A percentile compares a stretch with the other conserved stretches of the same genome.
These are phyloP conservation scores for Isurus oxyrinchus DNA, from an alignment of 2,113 vertebrate genomes.

Conservation along the genomic window DNA sequence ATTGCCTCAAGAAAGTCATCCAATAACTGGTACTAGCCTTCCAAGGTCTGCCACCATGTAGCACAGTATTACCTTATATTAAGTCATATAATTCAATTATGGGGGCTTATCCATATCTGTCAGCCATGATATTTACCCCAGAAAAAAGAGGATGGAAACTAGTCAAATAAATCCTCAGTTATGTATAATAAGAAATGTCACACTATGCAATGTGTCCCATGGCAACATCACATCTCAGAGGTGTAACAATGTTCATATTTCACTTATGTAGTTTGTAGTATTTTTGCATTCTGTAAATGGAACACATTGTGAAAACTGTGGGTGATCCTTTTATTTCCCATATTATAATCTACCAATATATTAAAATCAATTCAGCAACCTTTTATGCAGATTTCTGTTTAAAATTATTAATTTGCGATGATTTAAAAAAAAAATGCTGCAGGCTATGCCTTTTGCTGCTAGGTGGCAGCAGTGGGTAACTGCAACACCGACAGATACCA, in stretches of 20 bases:
- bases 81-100: not conserved
- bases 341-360: not conserved
- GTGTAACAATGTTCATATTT: not conserved
- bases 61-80: not conserved
- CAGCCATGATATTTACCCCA: not conserved
- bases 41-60: not conserved
- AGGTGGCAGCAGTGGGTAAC: slow-evolving; percentile 75
- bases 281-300: not conserved
- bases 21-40: not conserved
- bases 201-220: not conserved
- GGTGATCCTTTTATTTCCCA: not conserved
- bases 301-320: no score
- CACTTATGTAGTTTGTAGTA: not conserved
- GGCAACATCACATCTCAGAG: not conserved
- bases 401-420: not conserved
- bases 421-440: not conserved
- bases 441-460: slow-evolving; percentile 51
- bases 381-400: not conserved
- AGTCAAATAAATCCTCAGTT: not conserved
- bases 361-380: not conserved
- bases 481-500: slow-evolving; percentile 72
- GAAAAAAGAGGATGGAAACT: not conserved
- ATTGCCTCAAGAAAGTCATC: not conserved
- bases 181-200: not conserved
- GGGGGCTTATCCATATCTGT: not conserved